A percentile compares a stretch with the other conserved stretches of the same genome.
phyloP scores from a whole-genome alignment of 2,797 vertebrate genomes.

The Platyrinchus mystaceus region DNA sequence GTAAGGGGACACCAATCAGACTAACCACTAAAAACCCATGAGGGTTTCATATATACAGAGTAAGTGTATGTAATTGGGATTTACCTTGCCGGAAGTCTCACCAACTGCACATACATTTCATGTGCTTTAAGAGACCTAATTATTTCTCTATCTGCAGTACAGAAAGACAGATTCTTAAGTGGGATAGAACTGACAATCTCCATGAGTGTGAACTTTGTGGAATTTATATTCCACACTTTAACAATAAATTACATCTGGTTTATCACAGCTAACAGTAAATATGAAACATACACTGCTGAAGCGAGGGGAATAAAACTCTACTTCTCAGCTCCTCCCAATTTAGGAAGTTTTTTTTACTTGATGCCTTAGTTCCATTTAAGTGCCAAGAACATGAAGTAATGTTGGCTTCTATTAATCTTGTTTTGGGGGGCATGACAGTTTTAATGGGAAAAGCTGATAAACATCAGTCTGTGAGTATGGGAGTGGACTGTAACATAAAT shows the following conservation, averaged over 20 bases:
- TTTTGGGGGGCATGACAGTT: constrained; percentile 73
- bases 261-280: constrained; percentile 35
- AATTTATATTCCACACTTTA: constrained; percentile 29
- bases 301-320: constrained; percentile 16
- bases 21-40: constrained; percentile 23
- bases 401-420: constrained; percentile 75
- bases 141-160: not conserved
- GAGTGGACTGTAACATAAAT: constrained; percentile 75
- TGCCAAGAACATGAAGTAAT: constrained; percentile 76
- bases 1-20: constrained; percentile 39
- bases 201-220: not conserved
- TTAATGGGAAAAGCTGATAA: constrained; percentile 79
- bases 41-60: not conserved
- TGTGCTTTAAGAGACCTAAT: constrained; percentile 15
- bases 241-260: constrained; percentile 46
- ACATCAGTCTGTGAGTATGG: constrained; percentile 74
- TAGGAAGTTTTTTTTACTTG: constrained; percentile 65
- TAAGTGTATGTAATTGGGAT: constrained; percentile 27
- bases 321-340: constrained; percentile 45
- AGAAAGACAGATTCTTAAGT: constrained; percentile 9
- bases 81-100: constrained; percentile 34
- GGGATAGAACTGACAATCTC: not conserved
- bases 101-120: not conserved
- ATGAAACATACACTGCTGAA: constrained; percentile 41
- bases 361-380: constrained; percentile 66